Evolutionary conservation across 2,797 vertebrate genomes (phyloP).

Genomic region (Chrysocyon brachyurus): DNA sequence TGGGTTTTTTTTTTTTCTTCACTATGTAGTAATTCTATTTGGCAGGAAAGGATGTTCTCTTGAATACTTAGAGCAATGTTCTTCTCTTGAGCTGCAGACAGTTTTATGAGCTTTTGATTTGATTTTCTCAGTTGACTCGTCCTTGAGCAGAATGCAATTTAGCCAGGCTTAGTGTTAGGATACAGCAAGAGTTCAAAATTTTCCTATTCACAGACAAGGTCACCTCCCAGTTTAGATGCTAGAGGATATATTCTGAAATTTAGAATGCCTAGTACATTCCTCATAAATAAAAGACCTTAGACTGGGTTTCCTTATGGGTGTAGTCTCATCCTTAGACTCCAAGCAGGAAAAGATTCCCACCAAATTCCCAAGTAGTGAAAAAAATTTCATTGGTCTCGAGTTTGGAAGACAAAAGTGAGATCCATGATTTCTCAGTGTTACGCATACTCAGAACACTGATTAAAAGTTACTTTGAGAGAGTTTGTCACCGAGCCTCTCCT

Average conservation of each 20-base stretch:
- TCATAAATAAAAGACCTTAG: neutral
- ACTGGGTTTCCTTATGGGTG: neutral
- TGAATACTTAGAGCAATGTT: constrained; percentile 52
- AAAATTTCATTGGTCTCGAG: neutral
- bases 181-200: neutral
- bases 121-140: constrained; percentile 64
- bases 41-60: neutral
- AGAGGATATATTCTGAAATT: neutral
- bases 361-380: neutral
- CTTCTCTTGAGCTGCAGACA: constrained; percentile 58
- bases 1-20: neutral
- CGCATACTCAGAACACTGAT: neutral
- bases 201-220: neutral
- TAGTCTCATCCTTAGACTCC: neutral
- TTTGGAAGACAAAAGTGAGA: neutral
- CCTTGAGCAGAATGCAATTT: constrained; percentile 49
- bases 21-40: constrained; percentile 48
- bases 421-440: neutral
- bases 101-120: constrained; percentile 67
- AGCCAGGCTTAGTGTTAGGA: neutral
- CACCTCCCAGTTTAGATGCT: neutral
- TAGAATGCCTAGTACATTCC: neutral
- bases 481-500: neutral
- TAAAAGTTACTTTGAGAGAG: neutral
- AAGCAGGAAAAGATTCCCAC: neutral